phyloP scores from a whole-genome alignment of 2,113 vertebrate genomes.

The Proterorhinus semilunaris region DNA sequence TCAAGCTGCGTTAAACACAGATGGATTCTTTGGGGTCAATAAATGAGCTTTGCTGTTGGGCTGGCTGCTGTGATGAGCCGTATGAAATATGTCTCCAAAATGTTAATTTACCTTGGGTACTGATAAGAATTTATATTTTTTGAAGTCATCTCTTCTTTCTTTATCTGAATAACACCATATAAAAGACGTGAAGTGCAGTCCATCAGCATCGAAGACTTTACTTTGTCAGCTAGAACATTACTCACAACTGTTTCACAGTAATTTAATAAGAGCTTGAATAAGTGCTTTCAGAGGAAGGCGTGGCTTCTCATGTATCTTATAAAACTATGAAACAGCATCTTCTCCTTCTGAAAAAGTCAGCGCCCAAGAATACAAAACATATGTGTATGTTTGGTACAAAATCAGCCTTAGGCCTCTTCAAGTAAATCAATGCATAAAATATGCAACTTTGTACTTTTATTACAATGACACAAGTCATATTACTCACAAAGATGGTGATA shows the following conservation, averaged over 20 bases:
- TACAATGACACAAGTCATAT: too few species aligned
- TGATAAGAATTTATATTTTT: neutral
- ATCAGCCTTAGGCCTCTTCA: too few species aligned
- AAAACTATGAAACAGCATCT: constrained; percentile 2
- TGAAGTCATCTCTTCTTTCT: neutral
- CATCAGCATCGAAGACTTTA: neutral
- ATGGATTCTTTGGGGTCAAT: constrained; percentile 55
- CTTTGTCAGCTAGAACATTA: neutral
- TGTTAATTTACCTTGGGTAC: neutral
- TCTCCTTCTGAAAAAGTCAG: neutral
- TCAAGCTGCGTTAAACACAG: constrained; percentile 63
- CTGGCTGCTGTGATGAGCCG: constrained; percentile 17
- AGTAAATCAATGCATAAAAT: too few species aligned
- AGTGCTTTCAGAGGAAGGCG: constrained; percentile 3
- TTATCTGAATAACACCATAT: neutral
- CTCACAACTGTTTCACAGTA: neutral
- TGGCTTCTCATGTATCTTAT: constrained; percentile 4
- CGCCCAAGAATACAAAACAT: neutral
- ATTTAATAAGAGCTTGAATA: constrained; percentile 7
- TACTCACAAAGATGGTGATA: too few species aligned
- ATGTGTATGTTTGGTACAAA: too few species aligned
- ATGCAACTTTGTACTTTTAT: too few species aligned
- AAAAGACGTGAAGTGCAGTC: neutral
- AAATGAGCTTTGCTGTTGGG: constrained; percentile 38
- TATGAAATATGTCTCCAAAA: neutral